Conservation (phyloP, 2,797 vertebrate species). For the Sebastes kiyomatsui region DNA sequence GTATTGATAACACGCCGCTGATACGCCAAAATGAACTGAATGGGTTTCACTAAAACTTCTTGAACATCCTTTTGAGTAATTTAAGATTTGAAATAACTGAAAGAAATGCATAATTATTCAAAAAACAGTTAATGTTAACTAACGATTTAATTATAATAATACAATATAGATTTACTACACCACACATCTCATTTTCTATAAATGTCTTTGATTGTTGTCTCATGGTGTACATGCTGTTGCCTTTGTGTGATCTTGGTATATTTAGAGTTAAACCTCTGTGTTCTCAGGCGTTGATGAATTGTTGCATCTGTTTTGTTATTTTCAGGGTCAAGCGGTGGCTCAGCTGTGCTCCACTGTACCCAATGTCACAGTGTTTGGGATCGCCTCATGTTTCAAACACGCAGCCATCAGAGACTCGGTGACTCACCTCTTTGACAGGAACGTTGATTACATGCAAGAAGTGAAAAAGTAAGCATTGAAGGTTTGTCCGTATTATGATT, state of each 20-base stretch:
- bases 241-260: background rate
- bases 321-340: slow-evolving; percentile 97
- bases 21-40: no score
- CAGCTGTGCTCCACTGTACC: slow-evolving; percentile 96
- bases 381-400: slow-evolving; percentile 96
- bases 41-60: background rate
- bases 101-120: background rate
- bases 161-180: background rate
- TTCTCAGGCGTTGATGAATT: slow-evolving; percentile 15
- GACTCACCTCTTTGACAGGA: slow-evolving; percentile 97
- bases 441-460: slow-evolving; percentile 95
- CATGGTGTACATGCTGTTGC: background rate
- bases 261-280: slow-evolving; percentile 1
- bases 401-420: slow-evolving; percentile 94
- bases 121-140: background rate
- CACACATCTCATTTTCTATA: background rate
- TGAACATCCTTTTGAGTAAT: background rate
- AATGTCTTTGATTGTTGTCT: background rate
- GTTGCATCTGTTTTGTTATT: slow-evolving; percentile 47
- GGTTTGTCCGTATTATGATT: background rate
- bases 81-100: background rate
- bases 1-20: no score
- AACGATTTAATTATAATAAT: background rate
- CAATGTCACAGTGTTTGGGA: slow-evolving; percentile 93
- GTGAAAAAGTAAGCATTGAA: slow-evolving; percentile 90